Evolutionary conservation across 2,797 vertebrate species (phyloP), one percentile per base, ranked within the genome.

Genomic region (Sebastes taczanowskii): DNA sequence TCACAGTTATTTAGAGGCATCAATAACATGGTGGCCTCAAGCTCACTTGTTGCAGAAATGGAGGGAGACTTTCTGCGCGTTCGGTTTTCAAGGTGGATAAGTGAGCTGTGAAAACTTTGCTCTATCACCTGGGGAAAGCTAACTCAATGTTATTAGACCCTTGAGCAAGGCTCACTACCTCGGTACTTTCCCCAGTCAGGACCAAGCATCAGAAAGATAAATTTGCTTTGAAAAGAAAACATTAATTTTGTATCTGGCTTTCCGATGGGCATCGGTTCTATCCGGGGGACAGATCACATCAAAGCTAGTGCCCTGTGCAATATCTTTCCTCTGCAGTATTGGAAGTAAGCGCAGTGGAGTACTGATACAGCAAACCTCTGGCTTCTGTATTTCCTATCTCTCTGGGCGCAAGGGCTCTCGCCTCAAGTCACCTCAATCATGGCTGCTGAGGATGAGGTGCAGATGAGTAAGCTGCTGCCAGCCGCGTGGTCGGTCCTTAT

Each of bases 91-190:
- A 34, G 65, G 32, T 23, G 32, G 13, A 78, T 52, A 71, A 68
- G 35, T 42, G 60, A 64, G 70, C 8, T 27, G 18, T 64, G 49
- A 66, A 78, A 82, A 73, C 74, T 52, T 80, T 66, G 25, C 63
- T 76, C 2, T 7, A 58, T 82, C 74, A 72, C 58, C 72, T 22
- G 23, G 60, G 76, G 70, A 76, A 46, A 30, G 30, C 32, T 83
- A 85, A 86, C 69, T 67, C 74, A 11, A n/a, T 22, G 68, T 88
- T 91, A 88, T 85, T 82, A 76, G 58, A 67, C 80, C 88, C 84
- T 85, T 72, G 70, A 87, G 89, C 89, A 80, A 83, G 77, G 68
- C 67, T 87, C 55, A 65, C 53, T 58, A 35, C 42, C 29, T 58
- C 23, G 38, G 35, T 59, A 6, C 42, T 35, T 32, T n/a, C 75